Percentiles rank a stretch among this genome's conserved stretches.
Evolutionary conservation across 64 coral and sea anemone species (phyloP).

Genomic region (Dendronephthya gigantea): DNA sequence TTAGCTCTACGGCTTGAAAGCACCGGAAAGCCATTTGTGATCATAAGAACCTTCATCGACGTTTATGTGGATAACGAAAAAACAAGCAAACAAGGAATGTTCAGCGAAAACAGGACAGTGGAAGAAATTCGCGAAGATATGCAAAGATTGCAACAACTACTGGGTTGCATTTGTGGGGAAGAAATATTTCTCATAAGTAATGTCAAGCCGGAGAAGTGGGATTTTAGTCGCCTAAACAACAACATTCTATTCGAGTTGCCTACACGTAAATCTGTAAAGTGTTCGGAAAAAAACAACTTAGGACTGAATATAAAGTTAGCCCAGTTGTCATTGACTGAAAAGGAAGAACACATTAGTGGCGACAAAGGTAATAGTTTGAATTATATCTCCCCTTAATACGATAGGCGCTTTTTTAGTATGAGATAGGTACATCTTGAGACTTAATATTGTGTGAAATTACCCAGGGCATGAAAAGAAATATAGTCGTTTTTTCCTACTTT

Average conservation of each 20-base stretch:
- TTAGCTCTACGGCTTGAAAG: neutral
- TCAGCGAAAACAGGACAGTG: neutral
- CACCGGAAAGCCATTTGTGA: neutral
- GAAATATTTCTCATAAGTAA: neutral
- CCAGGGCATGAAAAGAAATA: too few species aligned
- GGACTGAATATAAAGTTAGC: too few species aligned
- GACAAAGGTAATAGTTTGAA: too few species aligned
- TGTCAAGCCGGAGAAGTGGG: neutral
- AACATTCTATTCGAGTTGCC: neutral
- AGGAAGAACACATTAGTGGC: too few species aligned
- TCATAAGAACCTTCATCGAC: neutral
- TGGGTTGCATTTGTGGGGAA: neutral
- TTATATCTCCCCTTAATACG: too few species aligned
- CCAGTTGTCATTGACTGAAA: too few species aligned
- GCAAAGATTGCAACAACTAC: neutral
- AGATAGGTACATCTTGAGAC: too few species aligned
- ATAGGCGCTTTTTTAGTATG: too few species aligned
- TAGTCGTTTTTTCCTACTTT: too few species aligned
- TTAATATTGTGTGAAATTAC: too few species aligned
- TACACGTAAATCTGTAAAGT: too few species aligned
- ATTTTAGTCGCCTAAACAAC: neutral
- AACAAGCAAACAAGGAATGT: neutral
- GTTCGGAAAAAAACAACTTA: too few species aligned
- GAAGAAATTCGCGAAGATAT: neutral
- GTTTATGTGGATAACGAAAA: neutral